Conservation (phyloP, 2,888 invertebrate species). For the Hyppa rectilinea region DNA sequence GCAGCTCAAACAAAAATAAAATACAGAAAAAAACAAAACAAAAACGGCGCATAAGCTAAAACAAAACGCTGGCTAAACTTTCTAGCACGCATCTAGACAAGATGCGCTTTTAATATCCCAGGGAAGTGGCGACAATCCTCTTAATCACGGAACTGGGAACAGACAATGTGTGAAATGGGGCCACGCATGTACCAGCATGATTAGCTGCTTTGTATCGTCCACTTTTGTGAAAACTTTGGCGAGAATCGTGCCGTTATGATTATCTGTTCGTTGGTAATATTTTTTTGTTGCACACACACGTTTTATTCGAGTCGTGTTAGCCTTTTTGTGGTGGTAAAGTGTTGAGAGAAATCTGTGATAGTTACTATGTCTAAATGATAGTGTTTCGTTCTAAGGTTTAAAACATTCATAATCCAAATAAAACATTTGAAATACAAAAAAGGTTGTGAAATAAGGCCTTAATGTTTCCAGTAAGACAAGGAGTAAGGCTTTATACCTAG, state of each 20-base stretch:
- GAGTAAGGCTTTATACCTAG: background rate
- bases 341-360: background rate
- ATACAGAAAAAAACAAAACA: constrained; percentile 50
- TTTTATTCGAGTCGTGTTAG: constrained; percentile 58
- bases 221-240: constrained; percentile 80
- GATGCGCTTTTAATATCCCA: constrained; percentile 88
- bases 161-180: constrained; percentile 89
- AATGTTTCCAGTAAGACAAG: background rate
- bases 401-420: too few species aligned
- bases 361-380: too few species aligned
- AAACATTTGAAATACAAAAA: too few species aligned
- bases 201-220: constrained; percentile 85
- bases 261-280: constrained; percentile 62
- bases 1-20: constrained; percentile 46
- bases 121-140: constrained; percentile 90
- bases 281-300: constrained; percentile 58
- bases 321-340: constrained; percentile 36
- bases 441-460: background rate
- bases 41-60: constrained; percentile 58
- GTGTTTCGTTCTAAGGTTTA: too few species aligned
- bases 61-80: constrained; percentile 65
- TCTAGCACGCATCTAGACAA: constrained; percentile 73
- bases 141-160: constrained; percentile 87
- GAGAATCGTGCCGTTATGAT: constrained; percentile 72
- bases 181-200: constrained; percentile 88